Evolutionary conservation across 2,797 vertebrate genomes (phyloP), one percentile per base, ranked within the genome.

Genomic region (Lutjanus campechanus): DNA sequence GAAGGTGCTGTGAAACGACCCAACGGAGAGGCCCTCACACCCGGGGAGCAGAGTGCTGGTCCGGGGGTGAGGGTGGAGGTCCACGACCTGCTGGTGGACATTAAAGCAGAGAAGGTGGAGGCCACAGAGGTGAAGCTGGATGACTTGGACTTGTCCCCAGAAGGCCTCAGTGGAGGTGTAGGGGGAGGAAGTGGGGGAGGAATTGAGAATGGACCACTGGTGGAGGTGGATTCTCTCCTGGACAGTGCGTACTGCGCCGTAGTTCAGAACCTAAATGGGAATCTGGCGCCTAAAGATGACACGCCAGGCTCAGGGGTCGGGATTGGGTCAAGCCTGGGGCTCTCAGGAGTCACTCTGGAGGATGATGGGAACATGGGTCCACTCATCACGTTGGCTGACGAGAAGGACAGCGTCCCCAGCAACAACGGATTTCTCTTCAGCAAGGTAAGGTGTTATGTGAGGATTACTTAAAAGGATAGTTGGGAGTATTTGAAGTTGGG

Each of bases 41-140:
- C 96, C 22, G 93, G 81, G 76, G 85, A 96, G 79, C 96, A 96
- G 76, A 90, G 94, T 65, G 88, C 95, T 0, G 95, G 95, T 41
- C 87, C 96, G 6, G 98, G 97, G 6, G 98, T 98, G 0, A 95
- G 98, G 15, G 98, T 99, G 62, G 98, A 99, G 88, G 98, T 99
- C 81, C 98, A 99, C 3, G 98, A 99, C 85, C 96, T 99, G 76
- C 93, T 99, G 81, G 98, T 99, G 79, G 98, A 99, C 88, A 99
- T 99, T 92, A 99, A 99, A 94, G 98, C 98, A 19, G 98, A 99
- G 89, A 99, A 99, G 82, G 98, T 99, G 20, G 98, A 99, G 92
- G 98, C 98, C 64, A 99, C 98, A 0, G 98, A 99, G 90, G 98
- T 99, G 63, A 99, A 99, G 88, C 93, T 99, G 82, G 98, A 99